Evolutionary conservation across 1,140 invertebrate genomes (phyloP), one percentile per base, ranked within the genome.

Genomic region (Caerostris extrusa): DNA sequence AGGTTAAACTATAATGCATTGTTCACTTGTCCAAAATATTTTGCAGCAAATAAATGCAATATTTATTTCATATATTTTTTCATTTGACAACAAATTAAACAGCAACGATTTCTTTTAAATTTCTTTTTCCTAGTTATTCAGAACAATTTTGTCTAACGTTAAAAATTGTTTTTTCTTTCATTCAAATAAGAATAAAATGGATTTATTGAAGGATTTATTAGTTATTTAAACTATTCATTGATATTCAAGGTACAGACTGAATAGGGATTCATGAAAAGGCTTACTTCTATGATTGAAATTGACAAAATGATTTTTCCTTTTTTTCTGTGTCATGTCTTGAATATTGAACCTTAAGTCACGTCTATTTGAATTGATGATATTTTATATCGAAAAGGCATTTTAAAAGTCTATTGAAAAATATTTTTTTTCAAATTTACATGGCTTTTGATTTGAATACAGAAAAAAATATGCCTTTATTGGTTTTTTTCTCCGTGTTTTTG

Each of bases 171-270:
- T 12, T 53, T 53, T 77, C 12, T 77, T 50, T 2, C 50, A 50
- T 34, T 34, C 34, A 34, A 34, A 34, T 34, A 34, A 34, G 34
- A 14, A 50, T 77, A 10, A 53, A 77, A 77, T 8, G 50, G 34
- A 77, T 77, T 77, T 77, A 77, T 77, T 53, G 71, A 50, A 12
- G 34, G 12, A 53, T 77, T 77, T 77, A 77, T 53, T 77, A 50
- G 8, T 50, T 14, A 8, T 5, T 17, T 0, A 17, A 14, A 5
- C 0, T 6, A 6, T n/a, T 77, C 71, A 77, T 77, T 77, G 34
- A 12, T 50, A 77, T 77, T 77, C 71, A 1, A 77, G 71, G 10
- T 77, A 53, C 14, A 50, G 71, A 7, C 34, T 77, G 50, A 34
- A 34, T 34, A 34, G 34, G 34, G 34, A 34, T 34, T 34, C 34